These are phyloP conservation scores for Andrena bicolor DNA, from an alignment of 2,888 invertebrate genomes.

Conservation along the genomic window DNA sequence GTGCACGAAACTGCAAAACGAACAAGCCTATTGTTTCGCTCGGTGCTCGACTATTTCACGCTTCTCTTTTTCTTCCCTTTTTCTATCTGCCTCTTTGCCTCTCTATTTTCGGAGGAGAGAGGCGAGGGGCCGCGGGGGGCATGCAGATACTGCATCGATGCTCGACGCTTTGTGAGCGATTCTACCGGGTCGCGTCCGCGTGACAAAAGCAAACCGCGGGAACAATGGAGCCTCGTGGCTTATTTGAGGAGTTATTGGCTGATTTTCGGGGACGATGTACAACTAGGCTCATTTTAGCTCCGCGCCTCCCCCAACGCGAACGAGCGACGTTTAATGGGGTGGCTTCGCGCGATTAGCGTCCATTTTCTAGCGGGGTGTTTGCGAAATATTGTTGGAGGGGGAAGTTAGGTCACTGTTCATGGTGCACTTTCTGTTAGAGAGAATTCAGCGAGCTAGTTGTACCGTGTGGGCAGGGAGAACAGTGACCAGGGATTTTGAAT, in stretches of 20 bases:
- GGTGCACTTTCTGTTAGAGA: no score
- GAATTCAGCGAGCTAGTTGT: no score
- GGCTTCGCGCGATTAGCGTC: no score
- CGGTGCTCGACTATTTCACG: constrained; percentile 63
- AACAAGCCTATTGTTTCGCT: constrained; percentile 68
- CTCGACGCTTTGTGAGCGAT: constrained; percentile 53
- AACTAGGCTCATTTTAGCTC: no score
- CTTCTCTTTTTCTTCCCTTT: constrained; percentile 47
- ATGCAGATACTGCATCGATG: constrained; percentile 14
- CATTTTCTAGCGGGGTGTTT: no score
- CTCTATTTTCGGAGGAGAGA: background rate
- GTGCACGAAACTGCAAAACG: constrained; percentile 68
- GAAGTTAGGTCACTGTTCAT: no score
- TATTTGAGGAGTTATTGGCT: constrained; percentile 51
- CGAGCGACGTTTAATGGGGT: no score
- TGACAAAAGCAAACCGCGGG: constrained; percentile 39
- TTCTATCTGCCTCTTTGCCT: background rate
- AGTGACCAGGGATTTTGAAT: no score
- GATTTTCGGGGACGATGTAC: constrained; percentile 14
- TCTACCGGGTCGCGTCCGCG: constrained; percentile 41
- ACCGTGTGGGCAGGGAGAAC: no score
- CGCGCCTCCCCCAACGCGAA: no score
- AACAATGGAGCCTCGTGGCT: constrained; percentile 48
- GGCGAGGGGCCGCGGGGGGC: background rate
- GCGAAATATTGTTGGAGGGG: no score